Conservation (phyloP, 64 coral and sea anemone genomes). For the Hydrozoanthus tunicans region DNA sequence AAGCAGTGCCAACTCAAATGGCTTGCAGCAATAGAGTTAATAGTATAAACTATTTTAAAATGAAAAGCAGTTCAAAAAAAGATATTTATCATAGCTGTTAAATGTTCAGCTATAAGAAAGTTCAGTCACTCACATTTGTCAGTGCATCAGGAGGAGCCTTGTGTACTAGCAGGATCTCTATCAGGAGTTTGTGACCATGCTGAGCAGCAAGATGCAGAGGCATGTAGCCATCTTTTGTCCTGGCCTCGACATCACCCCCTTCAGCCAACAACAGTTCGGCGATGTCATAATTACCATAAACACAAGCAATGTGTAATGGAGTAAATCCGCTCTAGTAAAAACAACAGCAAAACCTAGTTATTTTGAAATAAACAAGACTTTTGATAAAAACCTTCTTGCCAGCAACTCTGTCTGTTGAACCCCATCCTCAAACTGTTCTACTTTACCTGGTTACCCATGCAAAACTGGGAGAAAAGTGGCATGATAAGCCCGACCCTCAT, state of each 20-base stretch:
- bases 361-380: not conserved
- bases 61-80: not conserved
- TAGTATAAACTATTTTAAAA: not conserved
- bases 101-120: not conserved
- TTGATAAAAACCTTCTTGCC: no score
- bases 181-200: conserved; percentile 85
- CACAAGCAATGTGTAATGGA: conserved; percentile 93
- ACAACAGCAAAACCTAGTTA: not conserved
- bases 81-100: no score
- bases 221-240: conserved; percentile 86
- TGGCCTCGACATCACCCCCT: conserved; percentile 71
- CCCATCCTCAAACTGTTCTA: no score
- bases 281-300: conserved; percentile 87
- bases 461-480: no score
- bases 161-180: conserved; percentile 72
- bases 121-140: conserved; percentile 73
- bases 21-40: no score
- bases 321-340: conserved; percentile 89
- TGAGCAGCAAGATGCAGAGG: conserved; percentile 93
- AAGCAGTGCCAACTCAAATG: no score
- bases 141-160: conserved; percentile 82
- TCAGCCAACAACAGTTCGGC: conserved; percentile 78
- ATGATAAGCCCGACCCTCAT: no score
- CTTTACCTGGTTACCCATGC: no score
- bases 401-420: no score